Percentiles rank a stretch among this genome's conserved stretches.
Conservation (phyloP, 1,140 invertebrate genomes). For the Camponotus floridanus region DNA sequence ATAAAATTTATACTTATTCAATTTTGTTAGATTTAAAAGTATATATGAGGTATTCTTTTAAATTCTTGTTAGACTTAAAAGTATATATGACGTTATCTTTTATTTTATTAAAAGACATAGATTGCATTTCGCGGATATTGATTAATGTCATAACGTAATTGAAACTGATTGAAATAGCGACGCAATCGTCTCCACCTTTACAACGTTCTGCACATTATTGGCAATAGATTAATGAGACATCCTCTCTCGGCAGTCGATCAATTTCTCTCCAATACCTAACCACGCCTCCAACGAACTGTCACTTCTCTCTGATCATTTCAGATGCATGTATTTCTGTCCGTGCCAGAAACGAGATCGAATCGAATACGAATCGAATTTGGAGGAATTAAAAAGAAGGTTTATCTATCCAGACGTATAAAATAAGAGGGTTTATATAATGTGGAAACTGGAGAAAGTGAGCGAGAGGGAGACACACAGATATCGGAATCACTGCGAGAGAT, state of each 20-base stretch:
- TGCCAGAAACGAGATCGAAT: constrained; percentile 54
- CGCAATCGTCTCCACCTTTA: constrained; percentile 45
- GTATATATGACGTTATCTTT: background rate
- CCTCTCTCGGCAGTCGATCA: constrained; percentile 47
- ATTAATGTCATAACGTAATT: constrained; percentile 49
- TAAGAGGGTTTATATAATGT: background rate
- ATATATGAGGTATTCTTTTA: too few relatives aligned
- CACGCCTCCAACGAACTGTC: constrained; percentile 21
- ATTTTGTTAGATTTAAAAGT: background rate
- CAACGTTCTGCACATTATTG: constrained; percentile 40
- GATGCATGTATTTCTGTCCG: constrained; percentile 62
- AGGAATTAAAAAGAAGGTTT: constrained; percentile 66
- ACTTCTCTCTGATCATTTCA: constrained; percentile 30
- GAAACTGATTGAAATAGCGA: constrained; percentile 48
- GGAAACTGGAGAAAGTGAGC: background rate
- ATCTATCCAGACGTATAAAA: constrained; percentile 57
- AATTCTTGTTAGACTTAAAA: background rate
- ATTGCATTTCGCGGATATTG: constrained; percentile 13
- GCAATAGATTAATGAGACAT: constrained; percentile 64
- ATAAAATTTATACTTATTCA: background rate
- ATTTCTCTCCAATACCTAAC: constrained; percentile 51
- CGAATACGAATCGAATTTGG: constrained; percentile 60
- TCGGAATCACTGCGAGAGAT: constrained; percentile 70
- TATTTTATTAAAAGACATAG: background rate
- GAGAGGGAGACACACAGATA: constrained; percentile 9